Percentiles rank a stretch among this genome's conserved stretches.
These are phyloP conservation scores for Bubo blakistoni DNA, from an alignment of 2,113 vertebrate genomes.

Conservation along the genomic window DNA sequence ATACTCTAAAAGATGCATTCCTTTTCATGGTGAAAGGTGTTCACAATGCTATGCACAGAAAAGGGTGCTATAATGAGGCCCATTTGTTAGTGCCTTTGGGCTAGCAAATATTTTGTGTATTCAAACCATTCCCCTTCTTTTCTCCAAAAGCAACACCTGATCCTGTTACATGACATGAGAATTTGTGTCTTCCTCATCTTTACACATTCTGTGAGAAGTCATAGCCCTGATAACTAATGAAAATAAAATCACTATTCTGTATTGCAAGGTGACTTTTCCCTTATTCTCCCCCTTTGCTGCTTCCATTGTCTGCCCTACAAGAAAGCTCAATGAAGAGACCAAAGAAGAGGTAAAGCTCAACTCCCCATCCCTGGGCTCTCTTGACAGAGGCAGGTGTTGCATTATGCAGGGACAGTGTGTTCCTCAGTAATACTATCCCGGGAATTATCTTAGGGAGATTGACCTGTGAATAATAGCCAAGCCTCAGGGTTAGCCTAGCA, in stretches of 20 bases:
- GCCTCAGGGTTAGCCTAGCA: slow-evolving; percentile 71
- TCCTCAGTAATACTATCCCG: slow-evolving; percentile 66
- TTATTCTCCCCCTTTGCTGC: neutral
- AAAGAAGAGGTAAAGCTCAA: neutral
- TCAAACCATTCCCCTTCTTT: neutral
- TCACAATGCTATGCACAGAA: neutral
- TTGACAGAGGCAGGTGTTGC: neutral
- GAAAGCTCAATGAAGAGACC: neutral
- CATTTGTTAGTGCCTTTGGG: neutral
- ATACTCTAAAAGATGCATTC: neutral
- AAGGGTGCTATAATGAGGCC: neutral
- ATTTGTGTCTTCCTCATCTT: neutral
- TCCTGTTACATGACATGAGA: neutral
- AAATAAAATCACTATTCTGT: neutral
- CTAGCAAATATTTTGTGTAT: neutral
- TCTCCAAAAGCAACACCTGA: neutral
- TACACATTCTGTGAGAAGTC: neutral
- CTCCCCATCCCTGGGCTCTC: neutral
- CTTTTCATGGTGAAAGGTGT: neutral
- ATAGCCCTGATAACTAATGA: neutral
- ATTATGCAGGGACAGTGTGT: slow-evolving; percentile 58
- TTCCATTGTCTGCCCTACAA: neutral
- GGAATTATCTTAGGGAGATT: slow-evolving; percentile 76
- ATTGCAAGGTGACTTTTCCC: neutral
- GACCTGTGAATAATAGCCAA: slow-evolving; percentile 79